Evolutionary conservation across 2,113 vertebrate species (phyloP).

Genomic region (Myrmophylax atrothorax): DNA sequence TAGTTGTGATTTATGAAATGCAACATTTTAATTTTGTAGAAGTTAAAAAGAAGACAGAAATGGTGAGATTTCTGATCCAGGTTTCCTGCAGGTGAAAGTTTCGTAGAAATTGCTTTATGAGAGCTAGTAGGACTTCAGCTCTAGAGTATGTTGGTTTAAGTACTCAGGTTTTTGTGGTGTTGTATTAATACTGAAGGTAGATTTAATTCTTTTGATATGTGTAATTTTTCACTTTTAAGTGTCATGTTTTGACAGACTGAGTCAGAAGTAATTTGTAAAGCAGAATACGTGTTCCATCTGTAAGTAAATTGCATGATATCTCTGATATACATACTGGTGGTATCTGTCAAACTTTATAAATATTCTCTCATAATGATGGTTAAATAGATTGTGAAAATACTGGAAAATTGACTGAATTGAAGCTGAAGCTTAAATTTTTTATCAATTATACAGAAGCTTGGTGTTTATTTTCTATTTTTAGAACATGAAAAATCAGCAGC

Average conservation of each 20-base stretch:
- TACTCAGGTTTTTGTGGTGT: background rate
- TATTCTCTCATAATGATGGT: background rate
- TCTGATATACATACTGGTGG: background rate
- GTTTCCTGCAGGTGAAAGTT: background rate
- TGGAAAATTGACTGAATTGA: background rate
- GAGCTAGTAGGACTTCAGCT: background rate
- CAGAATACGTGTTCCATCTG: background rate
- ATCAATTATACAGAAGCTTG: background rate
- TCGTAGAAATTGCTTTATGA: background rate
- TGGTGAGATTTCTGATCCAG: background rate
- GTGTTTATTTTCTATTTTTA: background rate
- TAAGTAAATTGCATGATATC: conserved; percentile 17
- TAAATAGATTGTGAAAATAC: background rate
- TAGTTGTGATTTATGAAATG: background rate
- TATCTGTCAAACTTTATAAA: background rate
- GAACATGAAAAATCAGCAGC: background rate
- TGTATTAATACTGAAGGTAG: background rate
- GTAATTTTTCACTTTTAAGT: conserved; percentile 29
- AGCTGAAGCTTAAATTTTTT: background rate
- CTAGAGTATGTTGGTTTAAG: background rate
- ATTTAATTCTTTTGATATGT: background rate
- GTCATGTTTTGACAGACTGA: conserved; percentile 51
- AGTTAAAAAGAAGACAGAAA: background rate
- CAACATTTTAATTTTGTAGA: background rate
- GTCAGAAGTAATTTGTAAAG: conserved; percentile 42